These are phyloP conservation scores for Sphenopsis melanotis DNA, from an alignment of 2,797 vertebrate species.

Conservation along the genomic window DNA sequence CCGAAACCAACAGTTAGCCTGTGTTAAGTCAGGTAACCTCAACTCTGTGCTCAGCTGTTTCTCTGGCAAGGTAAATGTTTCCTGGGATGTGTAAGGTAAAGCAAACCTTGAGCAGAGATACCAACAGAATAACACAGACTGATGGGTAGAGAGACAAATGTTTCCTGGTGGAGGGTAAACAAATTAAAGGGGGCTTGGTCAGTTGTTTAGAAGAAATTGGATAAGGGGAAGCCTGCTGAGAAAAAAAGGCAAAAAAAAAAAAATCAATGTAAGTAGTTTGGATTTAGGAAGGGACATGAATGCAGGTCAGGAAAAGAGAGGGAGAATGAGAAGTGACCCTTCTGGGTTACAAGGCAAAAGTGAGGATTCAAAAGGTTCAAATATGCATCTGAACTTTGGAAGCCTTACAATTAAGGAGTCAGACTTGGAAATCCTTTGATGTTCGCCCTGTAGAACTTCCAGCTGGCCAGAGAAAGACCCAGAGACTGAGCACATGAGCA, in stretches of 20 bases:
- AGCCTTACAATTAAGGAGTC: background rate
- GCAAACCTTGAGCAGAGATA: background rate
- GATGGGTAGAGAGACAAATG: background rate
- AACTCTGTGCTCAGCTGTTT: background rate
- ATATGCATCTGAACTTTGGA: background rate
- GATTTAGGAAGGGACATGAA: background rate
- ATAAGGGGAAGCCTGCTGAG: background rate
- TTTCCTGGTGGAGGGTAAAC: background rate
- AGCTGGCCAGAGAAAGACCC: background rate
- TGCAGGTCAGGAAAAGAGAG: background rate
- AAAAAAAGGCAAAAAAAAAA: background rate
- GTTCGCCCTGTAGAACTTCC: background rate
- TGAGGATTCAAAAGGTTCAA: background rate
- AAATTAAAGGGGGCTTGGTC: background rate
- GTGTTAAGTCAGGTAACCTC: background rate
- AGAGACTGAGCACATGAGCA: conserved; percentile 36
- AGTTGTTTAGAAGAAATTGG: background rate
- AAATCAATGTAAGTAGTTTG: background rate
- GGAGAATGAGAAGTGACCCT: accelerated
- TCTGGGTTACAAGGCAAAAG: background rate
- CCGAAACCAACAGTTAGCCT: background rate
- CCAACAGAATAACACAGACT: background rate
- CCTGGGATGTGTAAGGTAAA: accelerated
- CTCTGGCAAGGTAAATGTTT: background rate
- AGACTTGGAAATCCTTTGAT: background rate